These are phyloP conservation scores for Galleria mellonella DNA, from an alignment of 1,140 invertebrate genomes.

Conservation along the genomic window DNA sequence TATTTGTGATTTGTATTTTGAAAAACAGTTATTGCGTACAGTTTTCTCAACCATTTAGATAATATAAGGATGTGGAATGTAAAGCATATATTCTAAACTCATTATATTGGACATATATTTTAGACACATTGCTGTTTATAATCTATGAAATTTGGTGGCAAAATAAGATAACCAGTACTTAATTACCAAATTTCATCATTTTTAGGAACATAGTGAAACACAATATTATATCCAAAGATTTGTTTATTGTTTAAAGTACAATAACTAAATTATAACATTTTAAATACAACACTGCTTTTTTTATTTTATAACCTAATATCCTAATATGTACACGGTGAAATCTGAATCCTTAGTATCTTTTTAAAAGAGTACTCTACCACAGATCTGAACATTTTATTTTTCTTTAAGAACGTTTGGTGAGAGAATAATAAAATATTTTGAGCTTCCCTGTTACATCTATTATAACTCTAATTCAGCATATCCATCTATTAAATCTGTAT, in stretches of 20 bases:
- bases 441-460: no score
- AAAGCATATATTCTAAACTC: conserved; percentile 70
- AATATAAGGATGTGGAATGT: conserved; percentile 31
- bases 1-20: not conserved
- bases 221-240: conserved; percentile 50
- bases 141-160: conserved; percentile 11
- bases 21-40: conserved; percentile 9
- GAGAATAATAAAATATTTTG: no score
- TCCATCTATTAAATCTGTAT: no score
- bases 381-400: no score
- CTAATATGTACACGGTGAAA: no score
- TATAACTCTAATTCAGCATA: no score
- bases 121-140: conserved; percentile 12
- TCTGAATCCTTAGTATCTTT: no score
- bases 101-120: conserved; percentile 23
- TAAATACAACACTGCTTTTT: conserved; percentile 24
- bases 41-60: conserved; percentile 11
- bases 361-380: no score
- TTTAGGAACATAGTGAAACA: conserved; percentile 36
- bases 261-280: conserved; percentile 56
- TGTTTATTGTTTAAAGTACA: conserved; percentile 59
- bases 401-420: no score
- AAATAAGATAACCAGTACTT: conserved; percentile 24
- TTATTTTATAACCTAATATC: conserved; percentile 12
- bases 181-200: conserved; percentile 24